These are phyloP conservation scores for Apis laboriosa DNA, from an alignment of 1,140 invertebrate genomes.

Conservation along the genomic window DNA sequence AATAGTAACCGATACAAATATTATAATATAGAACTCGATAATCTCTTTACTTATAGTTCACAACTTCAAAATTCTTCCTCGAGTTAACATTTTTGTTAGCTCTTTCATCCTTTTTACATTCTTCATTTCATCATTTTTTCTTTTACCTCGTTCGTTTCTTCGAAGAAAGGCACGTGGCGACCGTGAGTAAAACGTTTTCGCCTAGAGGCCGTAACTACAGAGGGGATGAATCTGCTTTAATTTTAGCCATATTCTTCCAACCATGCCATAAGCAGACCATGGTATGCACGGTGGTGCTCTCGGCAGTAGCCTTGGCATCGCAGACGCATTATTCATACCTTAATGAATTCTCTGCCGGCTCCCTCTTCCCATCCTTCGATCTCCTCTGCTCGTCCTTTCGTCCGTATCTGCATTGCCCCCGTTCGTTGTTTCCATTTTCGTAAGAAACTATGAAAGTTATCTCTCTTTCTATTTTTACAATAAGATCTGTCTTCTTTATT, in stretches of 20 bases:
- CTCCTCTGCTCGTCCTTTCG: neutral
- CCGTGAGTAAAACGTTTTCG: slow-evolving; percentile 62
- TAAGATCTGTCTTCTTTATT: slow-evolving; percentile 20
- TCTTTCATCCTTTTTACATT: neutral
- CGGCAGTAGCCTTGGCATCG: slow-evolving; percentile 78
- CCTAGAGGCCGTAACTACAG: slow-evolving; percentile 57
- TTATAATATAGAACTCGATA: neutral
- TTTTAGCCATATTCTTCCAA: slow-evolving; percentile 75
- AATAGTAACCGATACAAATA: neutral
- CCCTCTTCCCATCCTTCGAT: slow-evolving; percentile 15
- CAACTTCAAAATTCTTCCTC: neutral
- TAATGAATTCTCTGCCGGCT: slow-evolving; percentile 77
- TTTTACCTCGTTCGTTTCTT: neutral
- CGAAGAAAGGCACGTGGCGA: slow-evolving; percentile 62
- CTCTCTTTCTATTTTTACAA: slow-evolving; percentile 49
- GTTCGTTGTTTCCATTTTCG: slow-evolving; percentile 29
- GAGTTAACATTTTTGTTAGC: slow-evolving; percentile 21
- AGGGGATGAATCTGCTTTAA: slow-evolving; percentile 77
- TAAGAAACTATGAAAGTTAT: slow-evolving; percentile 35
- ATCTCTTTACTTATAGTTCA: neutral
- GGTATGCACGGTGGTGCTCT: slow-evolving; percentile 75
- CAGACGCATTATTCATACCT: slow-evolving; percentile 81
- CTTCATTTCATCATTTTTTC: slow-evolving; percentile 1
- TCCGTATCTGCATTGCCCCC: neutral
- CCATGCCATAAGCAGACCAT: slow-evolving; percentile 74